Conservation (phyloP, 2,888 invertebrate genomes). For the Priocnemis perturbator region DNA sequence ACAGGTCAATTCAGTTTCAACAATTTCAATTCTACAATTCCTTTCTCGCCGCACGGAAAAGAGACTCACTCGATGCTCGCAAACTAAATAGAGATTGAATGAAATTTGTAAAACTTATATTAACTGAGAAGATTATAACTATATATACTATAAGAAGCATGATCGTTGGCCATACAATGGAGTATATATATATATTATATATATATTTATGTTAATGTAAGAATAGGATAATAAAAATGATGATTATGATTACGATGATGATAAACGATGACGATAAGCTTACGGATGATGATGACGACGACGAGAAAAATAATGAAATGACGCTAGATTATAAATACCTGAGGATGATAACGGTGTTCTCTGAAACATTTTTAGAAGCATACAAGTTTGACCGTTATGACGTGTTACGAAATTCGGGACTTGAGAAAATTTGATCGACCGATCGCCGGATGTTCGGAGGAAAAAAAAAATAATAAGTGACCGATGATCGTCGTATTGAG, state of each 20-base stretch:
- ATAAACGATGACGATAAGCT: background rate
- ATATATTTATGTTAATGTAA: slow-evolving; percentile 69
- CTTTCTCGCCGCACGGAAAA: background rate
- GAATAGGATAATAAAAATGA: slow-evolving; percentile 59
- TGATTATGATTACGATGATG: slow-evolving; percentile 20
- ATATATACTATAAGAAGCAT: slow-evolving; percentile 69
- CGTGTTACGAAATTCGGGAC: no score
- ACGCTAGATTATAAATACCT: slow-evolving; percentile 52
- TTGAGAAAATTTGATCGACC: background rate
- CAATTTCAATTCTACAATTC: background rate
- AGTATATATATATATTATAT: slow-evolving; percentile 64
- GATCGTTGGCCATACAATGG: slow-evolving; percentile 75
- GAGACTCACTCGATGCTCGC: slow-evolving; percentile 13
- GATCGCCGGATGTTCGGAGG: no score
- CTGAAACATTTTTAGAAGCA: slow-evolving; percentile 61
- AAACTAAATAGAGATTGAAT: slow-evolving; percentile 17
- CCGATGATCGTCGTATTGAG: background rate
- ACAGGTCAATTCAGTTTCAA: slow-evolving; percentile 12
- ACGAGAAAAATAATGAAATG: slow-evolving; percentile 26
- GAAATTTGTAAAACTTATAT: slow-evolving; percentile 54
- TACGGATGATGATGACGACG: background rate
- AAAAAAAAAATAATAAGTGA: background rate
- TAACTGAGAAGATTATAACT: slow-evolving; percentile 56
- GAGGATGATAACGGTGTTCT: slow-evolving; percentile 58
- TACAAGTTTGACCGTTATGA: background rate